These are phyloP conservation scores for Aricia artaxerxes DNA, from an alignment of 2,888 invertebrate species.

Conservation along the genomic window DNA sequence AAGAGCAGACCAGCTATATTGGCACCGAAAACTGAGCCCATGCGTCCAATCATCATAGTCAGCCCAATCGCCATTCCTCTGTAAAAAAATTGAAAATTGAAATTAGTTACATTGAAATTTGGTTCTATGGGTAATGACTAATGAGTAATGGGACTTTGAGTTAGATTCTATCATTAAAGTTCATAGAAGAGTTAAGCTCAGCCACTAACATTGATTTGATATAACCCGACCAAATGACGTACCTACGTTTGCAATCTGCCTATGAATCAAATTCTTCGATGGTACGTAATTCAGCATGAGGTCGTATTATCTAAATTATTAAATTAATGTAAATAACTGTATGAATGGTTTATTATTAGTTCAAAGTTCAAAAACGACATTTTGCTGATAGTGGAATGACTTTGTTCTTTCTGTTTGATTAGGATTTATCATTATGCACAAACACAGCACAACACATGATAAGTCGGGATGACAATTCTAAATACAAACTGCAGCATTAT, in stretches of 20 bases:
- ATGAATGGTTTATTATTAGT: background rate
- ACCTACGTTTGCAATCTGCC: too few relatives aligned
- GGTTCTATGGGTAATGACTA: too few relatives aligned
- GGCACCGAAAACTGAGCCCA: conserved; percentile 83
- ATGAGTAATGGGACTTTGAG: too few relatives aligned
- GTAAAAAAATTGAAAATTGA: conserved; percentile 41
- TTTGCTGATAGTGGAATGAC: conserved; percentile 3
- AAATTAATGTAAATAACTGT: background rate
- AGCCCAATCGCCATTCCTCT: conserved; percentile 84
- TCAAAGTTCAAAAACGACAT: background rate
- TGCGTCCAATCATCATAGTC: conserved; percentile 81
- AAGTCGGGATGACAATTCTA: background rate
- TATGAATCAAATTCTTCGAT: too few relatives aligned
- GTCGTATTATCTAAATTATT: too few relatives aligned
- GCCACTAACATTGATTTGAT: too few relatives aligned
- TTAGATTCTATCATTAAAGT: too few relatives aligned
- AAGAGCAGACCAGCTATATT: conserved; percentile 82
- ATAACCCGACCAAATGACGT: too few relatives aligned
- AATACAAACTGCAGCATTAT: background rate
- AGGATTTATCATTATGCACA: background rate
- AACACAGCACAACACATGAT: background rate
- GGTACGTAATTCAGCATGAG: too few relatives aligned
- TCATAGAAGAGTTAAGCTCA: too few relatives aligned
- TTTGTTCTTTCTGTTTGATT: background rate
- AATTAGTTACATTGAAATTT: too few relatives aligned